These are phyloP conservation scores for Scyliorhinus canicula DNA, from an alignment of 2,797 vertebrate genomes.

Conservation along the genomic window DNA sequence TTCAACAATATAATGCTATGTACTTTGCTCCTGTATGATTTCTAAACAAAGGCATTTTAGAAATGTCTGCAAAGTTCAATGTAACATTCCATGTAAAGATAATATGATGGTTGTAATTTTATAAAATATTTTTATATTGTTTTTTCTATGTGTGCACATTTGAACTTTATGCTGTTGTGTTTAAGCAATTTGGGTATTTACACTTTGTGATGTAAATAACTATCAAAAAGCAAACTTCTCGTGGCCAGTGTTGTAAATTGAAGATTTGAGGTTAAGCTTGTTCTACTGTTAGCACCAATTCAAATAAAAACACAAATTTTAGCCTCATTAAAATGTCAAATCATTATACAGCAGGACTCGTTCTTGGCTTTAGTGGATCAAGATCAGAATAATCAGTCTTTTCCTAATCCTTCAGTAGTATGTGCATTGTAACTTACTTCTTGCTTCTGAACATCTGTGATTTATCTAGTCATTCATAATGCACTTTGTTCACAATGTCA, in stretches of 20 bases:
- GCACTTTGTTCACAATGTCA: neutral
- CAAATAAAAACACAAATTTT: neutral
- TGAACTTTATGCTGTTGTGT: slow-evolving; percentile 38
- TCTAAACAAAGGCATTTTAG: neutral
- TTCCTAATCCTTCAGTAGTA: neutral
- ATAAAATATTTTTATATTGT: slow-evolving; percentile 79
- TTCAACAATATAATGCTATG: neutral
- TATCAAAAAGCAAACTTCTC: neutral
- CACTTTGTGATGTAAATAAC: neutral
- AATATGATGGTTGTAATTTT: slow-evolving; percentile 61
- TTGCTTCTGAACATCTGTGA: neutral
- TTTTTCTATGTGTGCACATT: slow-evolving; percentile 57
- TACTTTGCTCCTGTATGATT: slow-evolving; percentile 17
- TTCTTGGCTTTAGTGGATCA: neutral
- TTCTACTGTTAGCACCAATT: neutral
- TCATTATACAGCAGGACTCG: neutral
- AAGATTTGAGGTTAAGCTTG: neutral
- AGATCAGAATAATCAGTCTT: neutral
- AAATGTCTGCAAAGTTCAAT: slow-evolving; percentile 42
- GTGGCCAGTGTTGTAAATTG: neutral
- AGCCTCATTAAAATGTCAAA: neutral
- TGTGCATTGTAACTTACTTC: neutral
- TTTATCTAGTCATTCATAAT: neutral
- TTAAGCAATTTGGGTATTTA: slow-evolving; percentile 16
- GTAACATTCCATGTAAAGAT: slow-evolving; percentile 65